Evolutionary conservation across 2,113 vertebrate genomes (phyloP).

Genomic region (Prietella phreatophila): DNA sequence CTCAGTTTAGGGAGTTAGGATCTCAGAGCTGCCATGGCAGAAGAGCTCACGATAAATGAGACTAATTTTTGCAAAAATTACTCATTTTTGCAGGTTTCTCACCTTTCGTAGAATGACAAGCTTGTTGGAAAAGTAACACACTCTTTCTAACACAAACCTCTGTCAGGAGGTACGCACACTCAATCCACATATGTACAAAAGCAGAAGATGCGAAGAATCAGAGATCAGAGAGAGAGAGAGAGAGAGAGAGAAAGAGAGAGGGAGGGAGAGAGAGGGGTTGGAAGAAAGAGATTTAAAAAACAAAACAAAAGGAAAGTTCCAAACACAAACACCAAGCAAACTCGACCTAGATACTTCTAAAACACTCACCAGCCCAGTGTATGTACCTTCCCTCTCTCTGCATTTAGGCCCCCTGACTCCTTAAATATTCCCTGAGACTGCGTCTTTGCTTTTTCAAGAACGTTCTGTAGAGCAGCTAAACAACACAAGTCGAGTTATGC

Average conservation of each 20-base stretch:
- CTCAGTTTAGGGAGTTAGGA: neutral
- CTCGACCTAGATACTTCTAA: neutral
- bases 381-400: conserved; percentile 9
- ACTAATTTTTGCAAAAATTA: neutral
- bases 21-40: neutral
- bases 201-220: neutral
- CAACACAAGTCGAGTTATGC: neutral
- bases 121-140: conserved; percentile 6
- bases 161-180: conserved; percentile 1
- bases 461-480: conserved; percentile 20
- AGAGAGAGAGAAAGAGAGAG: neutral
- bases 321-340: neutral
- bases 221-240: neutral
- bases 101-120: neutral
- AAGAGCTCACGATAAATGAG: neutral
- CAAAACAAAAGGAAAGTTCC: neutral
- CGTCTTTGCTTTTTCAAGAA: conserved; percentile 13
- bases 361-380: neutral
- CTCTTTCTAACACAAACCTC: neutral
- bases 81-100: neutral
- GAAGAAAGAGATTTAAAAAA: neutral
- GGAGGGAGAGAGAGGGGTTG: conserved; percentile 6
- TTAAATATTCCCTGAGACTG: neutral
- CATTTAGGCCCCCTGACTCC: neutral
- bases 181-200: neutral